Evolutionary conservation across 2,888 invertebrate genomes (phyloP), one percentile per base, ranked within the genome.

Genomic region (Euclidia mi): DNA sequence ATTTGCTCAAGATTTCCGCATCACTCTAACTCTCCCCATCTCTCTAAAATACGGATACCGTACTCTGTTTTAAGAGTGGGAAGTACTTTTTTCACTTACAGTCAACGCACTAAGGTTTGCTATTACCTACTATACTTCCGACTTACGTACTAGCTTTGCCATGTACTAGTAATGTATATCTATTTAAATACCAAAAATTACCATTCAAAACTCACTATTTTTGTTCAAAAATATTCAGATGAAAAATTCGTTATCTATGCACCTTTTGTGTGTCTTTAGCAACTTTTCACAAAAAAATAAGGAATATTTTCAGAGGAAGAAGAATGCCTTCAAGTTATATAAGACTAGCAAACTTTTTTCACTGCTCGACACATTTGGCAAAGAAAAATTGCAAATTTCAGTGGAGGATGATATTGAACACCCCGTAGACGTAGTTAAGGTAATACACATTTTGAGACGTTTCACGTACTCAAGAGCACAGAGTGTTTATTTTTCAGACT

Each of bases 381-480:
- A 62, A 65, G n/a, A n/a, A 66, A 71, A 77, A 77, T 73, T 67
- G 63, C 71, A 76, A 75, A 77, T 77, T 78, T 73, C 45, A 48
- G 48, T 42, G 59, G 52, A 55, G 65, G 60, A 18, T 62, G 61
- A 68, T 69, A 77, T 73, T 71, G 76, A 71, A 66, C 57, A 46
- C 25, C 53, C 58, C n/a, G n/a, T 51, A 55, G 63, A 60, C 64
- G 65, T 72, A 71, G 71, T 67, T 65, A 65, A 66, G 32, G 60
- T 75, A 60, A 76, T 65, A 66, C 64, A 65, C 62, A 57, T n/a
- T n/a, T n/a, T n/a, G n/a, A n/a, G n/a, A n/a, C n/a, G n/a, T 65
- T 68, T 61, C 44, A n/a, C 37, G n/a, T 62, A 57, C 55, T 37
- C 43, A 0, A 3, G 65, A 65, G 11, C n/a, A 29, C 1, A 35